Base-by-base conservation (phyloP, 2,113 vertebrate genomes). In the Ciconia stormi region DNA sequence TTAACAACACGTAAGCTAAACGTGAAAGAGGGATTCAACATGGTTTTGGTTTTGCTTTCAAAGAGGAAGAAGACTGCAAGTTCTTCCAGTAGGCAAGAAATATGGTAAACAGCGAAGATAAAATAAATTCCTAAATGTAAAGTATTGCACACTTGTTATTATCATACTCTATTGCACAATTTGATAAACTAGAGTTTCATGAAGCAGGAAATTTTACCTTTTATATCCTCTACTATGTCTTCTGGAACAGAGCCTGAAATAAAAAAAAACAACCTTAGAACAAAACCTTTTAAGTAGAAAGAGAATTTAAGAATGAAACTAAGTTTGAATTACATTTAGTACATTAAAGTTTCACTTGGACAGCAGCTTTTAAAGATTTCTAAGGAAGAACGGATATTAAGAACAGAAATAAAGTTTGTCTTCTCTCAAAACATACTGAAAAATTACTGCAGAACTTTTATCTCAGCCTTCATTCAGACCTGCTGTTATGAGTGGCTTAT, bases 141-240 rank as follows among this genome's bases (percentile, higher is more conserved):
- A 80, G 52, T 56, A 47, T 0, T 70, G 52, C 19, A 55, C 6
- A 10, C 11, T 46, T 38, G 25, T 25, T 67, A 34, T 44, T 70
- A 46, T 20, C 17, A 82, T 20, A 40, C 10, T 38, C 46, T 34
- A 47, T 52, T 69, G 49, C 29, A 62, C 50, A 46, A 32, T 65
- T 78, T 36, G n/a, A 82, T 87, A 94, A 90, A 79, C 7, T 11
- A 23, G 23, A 53, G 46, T 77, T 52, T n/a, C 18, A 87, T 7
- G 20, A 89, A 80, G 23, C 25, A 79, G 55, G 74, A 25, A 30
- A 8, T 36, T 95, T 93, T 97, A 99, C 99, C 99, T 98, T 99
- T 99, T 93, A 99, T 99, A 84, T 99, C 99, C 90, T 99, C 99
- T 82, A 99, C 98, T n/a, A 99, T 96, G 42, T 99, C 98, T 97